A percentile compares a stretch with the other conserved stretches of the same genome.
Evolutionary conservation across 1,140 invertebrate genomes (phyloP).

Genomic region (Aphis gossypii): DNA sequence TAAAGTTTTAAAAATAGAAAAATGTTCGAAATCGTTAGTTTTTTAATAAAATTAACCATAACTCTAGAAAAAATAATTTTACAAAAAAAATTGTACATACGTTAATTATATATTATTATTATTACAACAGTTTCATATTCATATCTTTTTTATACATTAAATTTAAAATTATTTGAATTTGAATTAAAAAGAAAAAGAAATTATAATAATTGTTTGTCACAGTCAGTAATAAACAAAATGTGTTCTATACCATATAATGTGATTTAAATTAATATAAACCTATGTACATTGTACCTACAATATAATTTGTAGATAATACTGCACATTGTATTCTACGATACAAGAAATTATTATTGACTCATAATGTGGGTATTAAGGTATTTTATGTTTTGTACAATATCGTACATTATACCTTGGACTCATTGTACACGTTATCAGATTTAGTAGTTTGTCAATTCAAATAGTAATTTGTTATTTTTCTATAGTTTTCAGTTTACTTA

Average conservation of each 20-base stretch:
- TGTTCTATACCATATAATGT: neutral
- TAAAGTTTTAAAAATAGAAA: neutral
- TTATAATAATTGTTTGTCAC: too few species aligned
- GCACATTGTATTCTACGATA: neutral
- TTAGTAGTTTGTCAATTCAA: neutral
- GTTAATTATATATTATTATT: neutral
- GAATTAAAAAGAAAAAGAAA: neutral
- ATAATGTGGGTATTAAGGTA: neutral
- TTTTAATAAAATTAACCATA: neutral
- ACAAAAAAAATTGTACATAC: neutral
- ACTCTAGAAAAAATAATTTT: neutral
- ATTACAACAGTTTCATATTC: neutral
- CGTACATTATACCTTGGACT: neutral
- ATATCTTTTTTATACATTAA: neutral
- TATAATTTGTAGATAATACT: neutral
- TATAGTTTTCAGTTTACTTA: slow-evolving; percentile 29
- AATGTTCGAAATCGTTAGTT: neutral
- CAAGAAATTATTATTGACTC: neutral
- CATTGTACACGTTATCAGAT: neutral
- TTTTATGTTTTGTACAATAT: neutral
- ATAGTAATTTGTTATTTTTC: neutral
- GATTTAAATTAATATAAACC: neutral
- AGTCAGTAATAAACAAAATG: neutral
- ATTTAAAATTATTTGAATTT: neutral
- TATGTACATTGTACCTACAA: neutral